Evolutionary conservation across 2,113 vertebrate genomes (phyloP).

Genomic region (Coptodon bakossiorum): DNA sequence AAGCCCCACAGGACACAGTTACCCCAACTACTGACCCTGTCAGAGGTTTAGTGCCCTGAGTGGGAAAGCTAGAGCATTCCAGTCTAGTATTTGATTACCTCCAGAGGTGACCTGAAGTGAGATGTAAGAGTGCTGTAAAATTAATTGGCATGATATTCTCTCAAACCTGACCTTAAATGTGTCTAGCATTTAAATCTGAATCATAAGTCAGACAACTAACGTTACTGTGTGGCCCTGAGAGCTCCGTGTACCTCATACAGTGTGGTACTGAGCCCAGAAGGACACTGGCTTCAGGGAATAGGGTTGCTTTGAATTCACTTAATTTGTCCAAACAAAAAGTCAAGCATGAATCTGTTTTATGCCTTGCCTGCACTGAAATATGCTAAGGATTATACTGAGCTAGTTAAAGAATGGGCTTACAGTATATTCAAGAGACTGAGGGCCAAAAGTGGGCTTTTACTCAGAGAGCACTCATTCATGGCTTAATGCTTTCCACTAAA

Average conservation of each 20-base stretch:
- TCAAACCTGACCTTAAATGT: neutral
- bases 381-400: conserved; percentile 28
- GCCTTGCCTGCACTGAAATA: conserved; percentile 12
- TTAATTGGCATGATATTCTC: conserved; percentile 8
- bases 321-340: conserved; percentile 37
- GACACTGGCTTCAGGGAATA: neutral
- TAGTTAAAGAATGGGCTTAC: conserved; percentile 28
- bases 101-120: neutral
- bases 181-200: neutral
- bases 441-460: neutral
- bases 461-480: conserved; percentile 50
- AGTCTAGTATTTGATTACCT: conserved; percentile 12
- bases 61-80: neutral
- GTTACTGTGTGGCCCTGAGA: neutral
- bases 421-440: conserved; percentile 5
- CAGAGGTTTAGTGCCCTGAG: conserved; percentile 1
- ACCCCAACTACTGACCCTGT: conserved; percentile 36
- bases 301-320: conserved; percentile 7
- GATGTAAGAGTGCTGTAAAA: neutral
- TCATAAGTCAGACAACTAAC: neutral
- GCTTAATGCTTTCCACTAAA: conserved; percentile 31
- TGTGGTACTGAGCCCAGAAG: neutral
- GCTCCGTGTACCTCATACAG: neutral
- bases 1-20: conserved; percentile 30
- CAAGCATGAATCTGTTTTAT: conserved; percentile 30